These are phyloP conservation scores for Acanthosepion esculentum DNA, from an alignment of 2,888 invertebrate genomes.

Conservation along the genomic window DNA sequence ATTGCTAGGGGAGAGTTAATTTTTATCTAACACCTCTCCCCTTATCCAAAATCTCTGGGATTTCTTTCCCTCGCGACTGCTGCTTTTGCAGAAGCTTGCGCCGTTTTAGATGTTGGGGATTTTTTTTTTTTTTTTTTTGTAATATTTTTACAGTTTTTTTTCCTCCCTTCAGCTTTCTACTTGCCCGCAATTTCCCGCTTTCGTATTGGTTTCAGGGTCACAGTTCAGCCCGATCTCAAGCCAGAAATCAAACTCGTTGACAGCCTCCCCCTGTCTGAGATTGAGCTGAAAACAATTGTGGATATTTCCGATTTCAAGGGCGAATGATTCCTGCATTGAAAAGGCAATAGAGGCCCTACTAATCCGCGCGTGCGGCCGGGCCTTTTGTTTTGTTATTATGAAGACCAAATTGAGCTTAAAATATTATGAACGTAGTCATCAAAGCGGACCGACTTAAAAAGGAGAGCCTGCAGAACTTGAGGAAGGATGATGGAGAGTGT, in stretches of 20 bases:
- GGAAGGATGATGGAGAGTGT: not conserved
- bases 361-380: conserved; percentile 14
- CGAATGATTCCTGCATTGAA: conserved; percentile 11
- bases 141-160: not conserved
- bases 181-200: not conserved
- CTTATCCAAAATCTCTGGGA: not conserved
- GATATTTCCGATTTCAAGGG: conserved; percentile 21
- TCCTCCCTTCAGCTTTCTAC: not conserved
- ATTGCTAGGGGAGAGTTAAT: not conserved
- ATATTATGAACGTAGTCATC: not conserved
- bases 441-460: not conserved
- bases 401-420: conserved; percentile 13
- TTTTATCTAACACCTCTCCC: not conserved
- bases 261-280: not conserved
- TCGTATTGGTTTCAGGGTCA: conserved; percentile 33
- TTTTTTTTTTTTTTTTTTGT: not conserved
- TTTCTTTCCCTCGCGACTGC: not conserved
- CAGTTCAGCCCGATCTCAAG: not conserved
- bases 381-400: not conserved
- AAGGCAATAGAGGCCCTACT: not conserved
- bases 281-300: conserved; percentile 1
- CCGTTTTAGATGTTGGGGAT: not conserved
- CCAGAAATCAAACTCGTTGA: conserved; percentile 33
- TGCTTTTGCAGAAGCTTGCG: not conserved
- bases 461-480: not conserved